Base-by-base conservation (phyloP, 2,888 invertebrate genomes). In the Brachypalpus laphriformis region DNA sequence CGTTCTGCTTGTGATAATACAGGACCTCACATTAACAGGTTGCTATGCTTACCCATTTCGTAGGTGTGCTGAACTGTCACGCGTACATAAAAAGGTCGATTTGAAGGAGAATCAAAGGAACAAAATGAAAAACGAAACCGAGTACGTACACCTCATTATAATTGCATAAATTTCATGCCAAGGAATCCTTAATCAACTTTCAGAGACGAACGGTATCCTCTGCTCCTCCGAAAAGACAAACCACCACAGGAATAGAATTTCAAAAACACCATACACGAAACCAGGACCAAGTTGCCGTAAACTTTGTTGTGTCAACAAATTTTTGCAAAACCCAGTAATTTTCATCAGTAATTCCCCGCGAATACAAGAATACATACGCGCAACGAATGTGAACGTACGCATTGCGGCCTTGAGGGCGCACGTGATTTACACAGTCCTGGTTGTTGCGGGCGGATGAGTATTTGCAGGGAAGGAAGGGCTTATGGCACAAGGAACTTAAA, bases 181-280 rank as follows among this genome's bases (percentile, higher is more conserved):
- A 57, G 16, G n/a, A 57, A 76, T 37, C 40, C 57, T 11, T 76
- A 66, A 76, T 76, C 57, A 56, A 66, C 66, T 66, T 65, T 65
- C 25, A 28, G 25, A 51, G 51, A 25, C 51, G 22, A n/a, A 25
- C 25, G 25, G 1, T 14, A 47, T 22, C 14, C 47, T 9, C 9
- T 47, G 9, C 18, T 20, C 47, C 47, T 9, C 7, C 3, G 5
- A n/a, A 47, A 20, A 1, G 9, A 47, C 9, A 1, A 9, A 25
- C 25, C 22, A 49, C 22, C 49, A 22, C 25, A n/a, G 25, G 7
- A 49, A n/a, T 25, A 22, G 20, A 49, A 49, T 49, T 22, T 22
- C 6, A 49, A 49, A 20, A 49, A 49, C 9, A 22, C 16, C 42
- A 22, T 11, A 11, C 11, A n/a, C 22, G 4, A 22, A 45, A 11